These are phyloP conservation scores for Drosophila buzzatii DNA, from an alignment of 2,888 invertebrate species.

Conservation along the genomic window DNA sequence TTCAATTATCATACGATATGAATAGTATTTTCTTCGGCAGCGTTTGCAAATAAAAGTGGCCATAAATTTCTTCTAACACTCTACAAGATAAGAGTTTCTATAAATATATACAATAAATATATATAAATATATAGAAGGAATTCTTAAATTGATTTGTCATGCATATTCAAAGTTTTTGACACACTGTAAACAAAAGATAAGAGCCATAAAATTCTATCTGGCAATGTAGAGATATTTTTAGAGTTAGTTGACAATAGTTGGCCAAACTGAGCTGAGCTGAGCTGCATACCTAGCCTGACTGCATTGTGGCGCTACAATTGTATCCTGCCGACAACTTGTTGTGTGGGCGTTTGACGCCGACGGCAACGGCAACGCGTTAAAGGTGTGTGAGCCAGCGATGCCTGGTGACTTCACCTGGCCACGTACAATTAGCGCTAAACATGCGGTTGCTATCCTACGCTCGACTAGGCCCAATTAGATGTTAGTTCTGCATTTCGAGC, in stretches of 20 bases:
- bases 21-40: not conserved
- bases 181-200: slow-evolving; percentile 9
- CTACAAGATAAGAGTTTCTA: not conserved
- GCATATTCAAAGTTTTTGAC: slow-evolving; percentile 8
- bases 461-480: slow-evolving; percentile 49
- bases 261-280: not conserved
- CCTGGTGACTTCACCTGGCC: slow-evolving; percentile 39
- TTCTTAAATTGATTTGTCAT: slow-evolving; percentile 1
- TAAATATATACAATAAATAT: not conserved
- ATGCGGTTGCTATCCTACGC: slow-evolving; percentile 48
- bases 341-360: slow-evolving; percentile 59
- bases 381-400: slow-evolving; percentile 15
- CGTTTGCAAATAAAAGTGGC: not conserved
- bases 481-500: slow-evolving; percentile 1
- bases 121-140: not conserved
- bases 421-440: slow-evolving; percentile 48
- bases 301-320: slow-evolving; percentile 46
- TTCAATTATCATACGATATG: not conserved
- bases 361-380: slow-evolving; percentile 33
- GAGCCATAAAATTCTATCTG: not conserved
- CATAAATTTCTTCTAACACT: not conserved
- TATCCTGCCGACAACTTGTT: slow-evolving; percentile 53
- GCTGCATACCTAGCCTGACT: slow-evolving; percentile 31
- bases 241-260: slow-evolving; percentile 3
- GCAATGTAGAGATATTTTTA: not conserved